Percentiles rank a stretch among this genome's conserved stretches.
These are phyloP conservation scores for Nephrotoma flavescens DNA, from an alignment of 2,888 invertebrate species.

Conservation along the genomic window DNA sequence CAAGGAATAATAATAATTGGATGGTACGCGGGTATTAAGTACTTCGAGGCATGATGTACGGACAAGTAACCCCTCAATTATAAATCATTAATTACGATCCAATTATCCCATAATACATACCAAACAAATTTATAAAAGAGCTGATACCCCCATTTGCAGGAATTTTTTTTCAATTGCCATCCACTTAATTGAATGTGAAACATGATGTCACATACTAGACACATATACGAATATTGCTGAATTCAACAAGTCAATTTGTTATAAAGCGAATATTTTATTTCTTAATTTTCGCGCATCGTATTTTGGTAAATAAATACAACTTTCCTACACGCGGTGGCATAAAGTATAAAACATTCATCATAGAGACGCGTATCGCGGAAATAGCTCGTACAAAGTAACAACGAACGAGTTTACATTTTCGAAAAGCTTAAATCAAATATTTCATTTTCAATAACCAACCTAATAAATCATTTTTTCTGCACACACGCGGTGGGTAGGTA, in stretches of 20 bases:
- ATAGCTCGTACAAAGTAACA: not conserved
- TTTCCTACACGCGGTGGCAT: not conserved
- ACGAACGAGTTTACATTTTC: not conserved
- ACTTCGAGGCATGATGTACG: not conserved
- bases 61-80: not conserved
- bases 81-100: not conserved
- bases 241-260: not conserved
- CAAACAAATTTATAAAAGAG: too few relatives aligned
- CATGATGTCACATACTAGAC: not conserved
- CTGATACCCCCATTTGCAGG: not conserved
- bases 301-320: not conserved
- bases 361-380: not conserved
- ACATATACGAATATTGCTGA: not conserved
- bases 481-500: not conserved
- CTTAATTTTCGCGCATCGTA: not conserved
- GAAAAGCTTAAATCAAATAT: not conserved
- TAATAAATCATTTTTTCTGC: not conserved
- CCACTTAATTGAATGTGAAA: not conserved
- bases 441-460: not conserved
- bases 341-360: not conserved
- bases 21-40: not conserved
- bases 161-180: not conserved
- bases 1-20: not conserved
- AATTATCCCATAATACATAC: not conserved
- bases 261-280: not conserved